phyloP scores from a whole-genome alignment of 2,113 vertebrate species.

The Heptranchias perlo region DNA sequence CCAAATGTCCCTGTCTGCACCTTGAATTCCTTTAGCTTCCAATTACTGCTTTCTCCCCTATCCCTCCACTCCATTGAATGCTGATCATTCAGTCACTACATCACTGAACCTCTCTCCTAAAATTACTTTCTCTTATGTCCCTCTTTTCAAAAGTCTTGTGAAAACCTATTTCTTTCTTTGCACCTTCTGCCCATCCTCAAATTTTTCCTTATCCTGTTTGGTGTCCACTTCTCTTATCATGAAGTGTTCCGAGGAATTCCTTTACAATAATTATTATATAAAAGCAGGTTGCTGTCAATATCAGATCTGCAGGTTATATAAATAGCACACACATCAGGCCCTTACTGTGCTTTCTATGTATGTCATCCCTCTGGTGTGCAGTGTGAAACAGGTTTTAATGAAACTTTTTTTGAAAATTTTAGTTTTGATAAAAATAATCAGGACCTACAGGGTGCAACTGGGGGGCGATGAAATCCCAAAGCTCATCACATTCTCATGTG shows the following conservation, averaged over 20 bases:
- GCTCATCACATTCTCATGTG: neutral
- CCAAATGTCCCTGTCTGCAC: too few relatives aligned
- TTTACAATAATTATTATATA: too few relatives aligned
- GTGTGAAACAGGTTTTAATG: neutral
- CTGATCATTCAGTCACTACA: too few relatives aligned
- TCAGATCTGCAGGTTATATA: neutral
- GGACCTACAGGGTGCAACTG: neutral
- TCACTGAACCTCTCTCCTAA: too few relatives aligned
- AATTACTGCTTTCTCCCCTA: too few relatives aligned
- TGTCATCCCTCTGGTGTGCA: neutral
- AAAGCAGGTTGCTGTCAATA: neutral
- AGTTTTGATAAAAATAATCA: neutral
- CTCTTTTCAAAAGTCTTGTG: too few relatives aligned
- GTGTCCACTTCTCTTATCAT: neutral
- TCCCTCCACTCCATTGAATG: too few relatives aligned
- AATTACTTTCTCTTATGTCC: too few relatives aligned
- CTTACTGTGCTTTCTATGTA: neutral
- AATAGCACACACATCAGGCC: neutral
- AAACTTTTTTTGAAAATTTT: neutral
- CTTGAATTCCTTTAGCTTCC: too few relatives aligned
- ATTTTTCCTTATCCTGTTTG: neutral
- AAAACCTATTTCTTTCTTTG: neutral
- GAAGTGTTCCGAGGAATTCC: neutral
- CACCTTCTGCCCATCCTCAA: neutral
- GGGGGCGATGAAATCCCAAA: neutral